These are phyloP conservation scores for Sinonovacula constricta DNA, from an alignment of 1,140 invertebrate species.

Conservation along the genomic window DNA sequence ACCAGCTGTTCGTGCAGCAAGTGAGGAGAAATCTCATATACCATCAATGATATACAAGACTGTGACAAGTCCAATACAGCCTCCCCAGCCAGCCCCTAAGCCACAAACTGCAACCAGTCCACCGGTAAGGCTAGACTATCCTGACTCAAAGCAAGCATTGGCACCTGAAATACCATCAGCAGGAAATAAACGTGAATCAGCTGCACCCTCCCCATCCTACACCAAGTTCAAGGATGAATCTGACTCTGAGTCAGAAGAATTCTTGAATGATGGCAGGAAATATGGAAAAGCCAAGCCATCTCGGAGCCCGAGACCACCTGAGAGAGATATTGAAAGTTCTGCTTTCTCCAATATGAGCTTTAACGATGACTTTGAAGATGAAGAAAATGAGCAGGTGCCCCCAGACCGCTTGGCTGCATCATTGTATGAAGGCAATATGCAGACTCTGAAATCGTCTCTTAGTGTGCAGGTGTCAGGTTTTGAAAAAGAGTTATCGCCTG, in stretches of 20 bases:
- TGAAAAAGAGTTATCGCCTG: conserved; percentile 56
- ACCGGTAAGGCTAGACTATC: background rate
- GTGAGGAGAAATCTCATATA: conserved; percentile 20
- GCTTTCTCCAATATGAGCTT: conserved; percentile 76
- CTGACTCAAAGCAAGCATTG: conserved; percentile 13
- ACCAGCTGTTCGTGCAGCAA: conserved; percentile 7
- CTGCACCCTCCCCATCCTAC: conserved; percentile 32
- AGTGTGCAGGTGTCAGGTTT: conserved; percentile 57
- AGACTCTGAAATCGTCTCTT: conserved; percentile 28
- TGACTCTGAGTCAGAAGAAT: conserved; percentile 42
- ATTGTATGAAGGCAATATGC: conserved; percentile 17
- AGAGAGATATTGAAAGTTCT: conserved; percentile 61
- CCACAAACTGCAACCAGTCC: conserved; percentile 39
- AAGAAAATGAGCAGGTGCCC: conserved; percentile 39
- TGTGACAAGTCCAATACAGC: conserved; percentile 50
- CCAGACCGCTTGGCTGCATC: conserved; percentile 30
- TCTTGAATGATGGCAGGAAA: conserved; percentile 31
- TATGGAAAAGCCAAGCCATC: conserved; percentile 52
- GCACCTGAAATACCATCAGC: conserved; percentile 17
- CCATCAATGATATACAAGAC: conserved; percentile 8
- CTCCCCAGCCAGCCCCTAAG: conserved; percentile 33
- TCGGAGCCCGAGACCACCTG: conserved; percentile 55
- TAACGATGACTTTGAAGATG: conserved; percentile 71
- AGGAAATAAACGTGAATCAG: conserved; percentile 35
- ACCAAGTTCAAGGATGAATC: conserved; percentile 44